A percentile compares a stretch with the other conserved stretches of the same genome.
phyloP scores from a whole-genome alignment of 2,888 invertebrate species.

The Hemaris fuciformis region DNA sequence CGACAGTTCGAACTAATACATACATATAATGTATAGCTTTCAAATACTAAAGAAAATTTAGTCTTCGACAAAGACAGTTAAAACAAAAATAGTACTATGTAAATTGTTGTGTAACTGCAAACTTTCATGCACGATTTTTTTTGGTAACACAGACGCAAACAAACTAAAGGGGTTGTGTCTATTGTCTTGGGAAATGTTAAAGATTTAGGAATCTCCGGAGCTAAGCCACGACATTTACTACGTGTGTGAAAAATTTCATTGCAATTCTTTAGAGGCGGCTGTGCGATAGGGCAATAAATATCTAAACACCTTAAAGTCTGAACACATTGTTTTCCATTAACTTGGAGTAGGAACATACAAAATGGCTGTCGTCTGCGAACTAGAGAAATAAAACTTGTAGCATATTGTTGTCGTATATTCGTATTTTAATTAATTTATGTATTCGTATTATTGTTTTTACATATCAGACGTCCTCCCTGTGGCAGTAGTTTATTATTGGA shows the following conservation, averaged over 20 bases:
- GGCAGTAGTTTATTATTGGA: no score
- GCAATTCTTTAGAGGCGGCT: neutral
- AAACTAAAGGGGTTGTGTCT: neutral
- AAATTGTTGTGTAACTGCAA: no score
- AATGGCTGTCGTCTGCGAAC: neutral
- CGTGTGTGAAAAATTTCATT: conserved; percentile 8
- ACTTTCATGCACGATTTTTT: neutral
- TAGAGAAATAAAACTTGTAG: neutral
- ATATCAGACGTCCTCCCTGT: no score
- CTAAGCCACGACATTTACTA: neutral
- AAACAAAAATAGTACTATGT: no score
- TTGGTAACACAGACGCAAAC: neutral
- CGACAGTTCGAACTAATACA: no score
- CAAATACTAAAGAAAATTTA: no score
- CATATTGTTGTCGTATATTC: neutral
- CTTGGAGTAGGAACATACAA: neutral
- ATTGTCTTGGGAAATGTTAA: neutral
- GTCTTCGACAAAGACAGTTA: no score
- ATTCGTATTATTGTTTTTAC: no score
- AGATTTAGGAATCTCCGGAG: neutral
- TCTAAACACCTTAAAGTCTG: neutral
- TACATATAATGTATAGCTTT: no score
- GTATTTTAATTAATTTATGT: no score
- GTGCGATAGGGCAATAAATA: conserved; percentile 3
- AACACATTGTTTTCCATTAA: conserved; percentile 3